Evolutionary conservation across 1,140 invertebrate species (phyloP), one percentile per base, ranked within the genome.

Genomic region (Meloidogyne exigua): DNA sequence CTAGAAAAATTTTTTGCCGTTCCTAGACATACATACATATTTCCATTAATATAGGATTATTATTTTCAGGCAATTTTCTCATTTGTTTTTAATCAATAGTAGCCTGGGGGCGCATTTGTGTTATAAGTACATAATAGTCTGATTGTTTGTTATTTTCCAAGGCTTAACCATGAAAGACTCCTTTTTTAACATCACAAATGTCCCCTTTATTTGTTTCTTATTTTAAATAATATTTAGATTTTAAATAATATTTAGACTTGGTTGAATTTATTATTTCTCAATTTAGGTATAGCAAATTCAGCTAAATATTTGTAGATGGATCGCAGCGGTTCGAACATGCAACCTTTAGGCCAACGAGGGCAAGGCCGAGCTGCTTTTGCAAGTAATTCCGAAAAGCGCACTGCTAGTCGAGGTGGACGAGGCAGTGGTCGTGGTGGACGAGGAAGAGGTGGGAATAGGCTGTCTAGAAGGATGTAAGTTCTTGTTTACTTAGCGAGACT

Each of bases 271-370:
- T 10, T 39, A 39, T 9, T 7, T 39, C n/a, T n/a, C n/a, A n/a
- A n/a, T n/a, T n/a, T n/a, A n/a, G n/a, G n/a, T n/a, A n/a, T 39
- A 39, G 0, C 3, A 39, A 39, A 39, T 39, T 39, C 36, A 39
- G 36, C 36, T 39, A 39, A 3, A 9, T 39, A 39, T 39, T 39
- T 39, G 15, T 4, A 57, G n/a, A 57, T 57, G 49, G 71, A 65
- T 18, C 71, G 49, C 1, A 57, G 49, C 2, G 71, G 71, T 15
- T 62, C 71, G 2, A 73, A 73, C 18, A n/a, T 28, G 18, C 62
- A 64, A 11, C 71, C 71, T 62, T 49, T 73, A 2, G 71, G 71
- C n/a, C 21, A 73, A 36, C 49, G 71, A 36, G 71, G 71, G 4
- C 21, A 65, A 23, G 71, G 71, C 18, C 71, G 71, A 26, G 49